Base-by-base conservation (phyloP, 2,888 invertebrate genomes). In the Ennomos erosarius region DNA sequence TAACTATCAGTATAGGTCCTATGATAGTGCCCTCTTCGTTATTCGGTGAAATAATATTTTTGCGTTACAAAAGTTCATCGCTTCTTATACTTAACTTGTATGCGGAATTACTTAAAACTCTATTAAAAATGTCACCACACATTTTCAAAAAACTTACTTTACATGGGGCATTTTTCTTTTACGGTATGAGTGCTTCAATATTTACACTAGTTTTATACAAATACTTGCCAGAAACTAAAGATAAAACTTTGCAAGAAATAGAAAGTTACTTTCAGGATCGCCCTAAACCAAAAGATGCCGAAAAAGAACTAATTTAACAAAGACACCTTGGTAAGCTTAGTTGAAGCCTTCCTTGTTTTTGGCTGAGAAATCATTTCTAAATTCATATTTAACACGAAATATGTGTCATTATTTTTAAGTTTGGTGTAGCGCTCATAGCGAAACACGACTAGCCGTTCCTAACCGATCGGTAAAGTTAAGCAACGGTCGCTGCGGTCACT, bases 1-100 rank as follows among this genome's bases (percentile, higher is more conserved):
- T 87, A 10, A 69, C 79, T 8, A 78, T 86, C 43, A 84, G 85
- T 57, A 78, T 81, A 52, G 87, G 87, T 2, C 87, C 86, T 0
- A 75, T 85, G 75, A 85, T 85, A 36, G 77, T 86, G 73, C 76
- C 79, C 0, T 75, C 76, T 1, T 75, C 81, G 0, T 76, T 87
- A 34, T 79, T 78, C 12, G 81, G 81, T 0, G 86, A 87, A 71
- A 64, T 86, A n/a, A 79, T 82, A 56, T 81, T 85, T 38, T 66
- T 78, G 40, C 75, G 76, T 13, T 81, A 74, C 57, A 83, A 85
- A 68, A 82, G 77, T 50, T 69, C 75, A 0, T 78, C 76, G 9
- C 72, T 79, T 8, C 73, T 79, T 0, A 64, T 83, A 44, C 64
- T 79, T 0, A 74, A 78, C n/a, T 65, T 80, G 35, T 70, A 75